These are phyloP conservation scores for Lepidostoma basale DNA, from an alignment of 1,140 invertebrate species.

Conservation along the genomic window DNA sequence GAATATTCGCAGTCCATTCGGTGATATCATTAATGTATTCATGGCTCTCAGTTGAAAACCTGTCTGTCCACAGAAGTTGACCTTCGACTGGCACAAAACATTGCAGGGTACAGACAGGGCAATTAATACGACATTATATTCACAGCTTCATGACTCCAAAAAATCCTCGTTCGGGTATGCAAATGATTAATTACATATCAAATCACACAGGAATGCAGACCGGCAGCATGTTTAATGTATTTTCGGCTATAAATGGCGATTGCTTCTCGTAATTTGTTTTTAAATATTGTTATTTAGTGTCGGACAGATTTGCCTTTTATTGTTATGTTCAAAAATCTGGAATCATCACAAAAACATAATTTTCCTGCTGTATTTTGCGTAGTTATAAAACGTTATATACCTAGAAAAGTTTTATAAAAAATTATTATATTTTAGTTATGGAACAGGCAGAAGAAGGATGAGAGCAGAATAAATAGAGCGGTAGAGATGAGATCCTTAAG, in stretches of 20 bases:
- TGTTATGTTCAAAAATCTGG: no score
- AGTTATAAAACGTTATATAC: no score
- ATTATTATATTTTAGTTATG: no score
- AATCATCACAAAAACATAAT: no score
- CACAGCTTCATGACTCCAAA: not conserved
- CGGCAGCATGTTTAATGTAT: not conserved
- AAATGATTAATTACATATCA: slow-evolving; percentile 5
- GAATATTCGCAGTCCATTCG: not conserved
- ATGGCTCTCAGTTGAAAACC: not conserved
- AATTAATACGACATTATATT: not conserved
- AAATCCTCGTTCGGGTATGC: not conserved
- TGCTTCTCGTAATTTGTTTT: not conserved
- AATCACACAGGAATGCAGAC: not conserved
- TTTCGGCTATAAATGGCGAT: not conserved
- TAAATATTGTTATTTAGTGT: no score
- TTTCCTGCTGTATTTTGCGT: no score
- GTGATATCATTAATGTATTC: not conserved
- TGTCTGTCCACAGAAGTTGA: not conserved
- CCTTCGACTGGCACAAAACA: not conserved
- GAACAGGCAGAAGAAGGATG: no score
- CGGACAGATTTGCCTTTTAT: no score
- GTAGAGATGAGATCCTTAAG: no score
- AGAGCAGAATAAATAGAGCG: no score
- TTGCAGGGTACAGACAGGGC: not conserved
- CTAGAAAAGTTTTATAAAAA: no score